Percentiles rank a stretch among this genome's conserved stretches.
Conservation (phyloP, 2,797 vertebrate genomes). For the Silurus lanzhouensis region DNA sequence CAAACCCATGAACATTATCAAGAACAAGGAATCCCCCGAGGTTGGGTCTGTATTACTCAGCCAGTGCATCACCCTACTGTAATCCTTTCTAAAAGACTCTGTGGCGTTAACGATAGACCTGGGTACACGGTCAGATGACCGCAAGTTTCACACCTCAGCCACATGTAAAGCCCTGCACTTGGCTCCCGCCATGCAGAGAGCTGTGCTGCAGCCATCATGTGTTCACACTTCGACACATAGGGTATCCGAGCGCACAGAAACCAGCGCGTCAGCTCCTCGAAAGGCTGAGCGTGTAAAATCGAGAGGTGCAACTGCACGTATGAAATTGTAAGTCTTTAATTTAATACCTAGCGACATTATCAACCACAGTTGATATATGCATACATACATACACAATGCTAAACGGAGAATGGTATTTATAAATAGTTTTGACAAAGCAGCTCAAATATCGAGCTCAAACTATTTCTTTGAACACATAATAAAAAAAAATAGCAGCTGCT, state of each 20-base stretch:
- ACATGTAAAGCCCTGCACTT: conserved; percentile 50
- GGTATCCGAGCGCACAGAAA: conserved; percentile 42
- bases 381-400: background rate
- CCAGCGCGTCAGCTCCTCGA: conserved; percentile 16
- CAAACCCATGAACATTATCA: conserved; percentile 7
- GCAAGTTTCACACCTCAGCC: conserved; percentile 55
- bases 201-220: background rate
- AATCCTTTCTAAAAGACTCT: conserved; percentile 49
- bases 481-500: background rate
- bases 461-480: background rate
- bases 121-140: conserved; percentile 46
- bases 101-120: conserved; percentile 47
- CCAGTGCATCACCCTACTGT: conserved; percentile 1
- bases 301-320: background rate
- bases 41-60: conserved; percentile 1
- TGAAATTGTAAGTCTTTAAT: background rate
- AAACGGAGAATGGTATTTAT: background rate
- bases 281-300: background rate
- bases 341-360: background rate
- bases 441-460: background rate
- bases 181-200: conserved; percentile 31
- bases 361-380: too few species aligned
- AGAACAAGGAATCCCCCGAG: background rate
- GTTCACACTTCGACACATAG: conserved; percentile 51
- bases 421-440: background rate